Base-by-base conservation (phyloP, 2,113 vertebrate species). In the Aptenodytes forsteri region DNA sequence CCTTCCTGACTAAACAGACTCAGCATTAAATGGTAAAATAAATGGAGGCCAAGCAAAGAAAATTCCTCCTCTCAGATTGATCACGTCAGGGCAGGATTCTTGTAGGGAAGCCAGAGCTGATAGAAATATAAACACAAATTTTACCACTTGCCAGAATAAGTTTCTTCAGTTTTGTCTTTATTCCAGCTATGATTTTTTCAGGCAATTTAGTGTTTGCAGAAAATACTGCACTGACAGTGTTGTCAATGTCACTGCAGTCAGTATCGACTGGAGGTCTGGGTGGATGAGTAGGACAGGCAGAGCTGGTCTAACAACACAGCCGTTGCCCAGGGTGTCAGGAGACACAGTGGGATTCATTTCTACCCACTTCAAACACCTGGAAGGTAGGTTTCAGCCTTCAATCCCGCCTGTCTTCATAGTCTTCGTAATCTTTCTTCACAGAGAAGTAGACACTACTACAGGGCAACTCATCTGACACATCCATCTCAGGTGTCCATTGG, bases 1-100 rank as follows among this genome's bases (percentile, higher is more conserved):
- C 93, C 77, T 97, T 91, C 89, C 94, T 94, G 95, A n/a, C 96
- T 95, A 71, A 96, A 97, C 87, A 97, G 91, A 81, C 84, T 95
- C 75, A 83, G 87, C 62, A 81, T 55, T 96, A 95, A 84, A 92
- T 61, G 46, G 91, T 73, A 49, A 94, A 97, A 97, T 95, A 96
- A 96, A 97, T 94, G 94, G 66, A 91, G 55, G 40, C 87, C 82
- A 76, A 92, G 96, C 47, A 89, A 90, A 71, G 83, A 95, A 94
- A 89, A 95, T 62, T 84, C 94, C 52, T 95, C 49, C 67, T 80
- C 56, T 92, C 83, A 94, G 91, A 96, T 16, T 95, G 93, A 96
- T 97, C 83, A 87, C 1, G 0, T 97, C 95, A 94, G 38, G 32
- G 49, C 29, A 82, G 90, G 78, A 85, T 67, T 92, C 80, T 90